Evolutionary conservation across 2,113 vertebrate genomes (phyloP).

Genomic region (Colaptes auratus): DNA sequence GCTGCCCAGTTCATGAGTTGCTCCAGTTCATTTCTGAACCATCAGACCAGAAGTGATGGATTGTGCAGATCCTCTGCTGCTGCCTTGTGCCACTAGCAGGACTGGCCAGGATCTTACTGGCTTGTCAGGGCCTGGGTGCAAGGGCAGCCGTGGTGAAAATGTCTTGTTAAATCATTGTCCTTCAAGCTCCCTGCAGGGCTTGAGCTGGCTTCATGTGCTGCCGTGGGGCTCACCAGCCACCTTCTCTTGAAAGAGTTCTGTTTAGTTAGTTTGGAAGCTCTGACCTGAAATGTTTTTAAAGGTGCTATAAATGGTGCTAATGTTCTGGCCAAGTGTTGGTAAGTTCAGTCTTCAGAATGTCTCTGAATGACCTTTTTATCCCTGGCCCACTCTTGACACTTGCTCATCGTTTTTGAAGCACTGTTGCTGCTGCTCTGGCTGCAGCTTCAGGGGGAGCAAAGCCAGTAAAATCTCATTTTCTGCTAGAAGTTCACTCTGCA

Average conservation of each 20-base stretch:
- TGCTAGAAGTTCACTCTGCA: neutral
- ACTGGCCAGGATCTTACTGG: rapidly evolving
- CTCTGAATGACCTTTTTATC: neutral
- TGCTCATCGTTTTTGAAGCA: neutral
- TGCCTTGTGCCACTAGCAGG: rapidly evolving
- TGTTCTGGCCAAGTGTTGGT: neutral
- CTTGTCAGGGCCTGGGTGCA: rapidly evolving
- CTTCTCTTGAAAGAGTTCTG: rapidly evolving
- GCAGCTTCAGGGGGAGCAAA: neutral
- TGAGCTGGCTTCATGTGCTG: neutral
- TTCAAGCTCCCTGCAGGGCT: neutral
- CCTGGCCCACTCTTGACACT: rapidly evolving
- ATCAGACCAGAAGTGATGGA: rapidly evolving
- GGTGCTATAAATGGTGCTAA: neutral
- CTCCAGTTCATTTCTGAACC: rapidly evolving
- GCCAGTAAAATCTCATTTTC: neutral
- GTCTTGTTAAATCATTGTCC: rapidly evolving
- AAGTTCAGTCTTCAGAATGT: neutral
- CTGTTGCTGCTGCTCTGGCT: neutral
- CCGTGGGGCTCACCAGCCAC: rapidly evolving
- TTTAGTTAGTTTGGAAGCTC: neutral
- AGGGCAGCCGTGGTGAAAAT: rapidly evolving
- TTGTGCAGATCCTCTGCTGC: rapidly evolving
- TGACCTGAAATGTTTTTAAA: neutral
- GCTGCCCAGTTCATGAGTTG: neutral